Evolutionary conservation across 64 coral and sea anemone genomes (phyloP).

Genomic region (Hydrozoanthus tunicans): DNA sequence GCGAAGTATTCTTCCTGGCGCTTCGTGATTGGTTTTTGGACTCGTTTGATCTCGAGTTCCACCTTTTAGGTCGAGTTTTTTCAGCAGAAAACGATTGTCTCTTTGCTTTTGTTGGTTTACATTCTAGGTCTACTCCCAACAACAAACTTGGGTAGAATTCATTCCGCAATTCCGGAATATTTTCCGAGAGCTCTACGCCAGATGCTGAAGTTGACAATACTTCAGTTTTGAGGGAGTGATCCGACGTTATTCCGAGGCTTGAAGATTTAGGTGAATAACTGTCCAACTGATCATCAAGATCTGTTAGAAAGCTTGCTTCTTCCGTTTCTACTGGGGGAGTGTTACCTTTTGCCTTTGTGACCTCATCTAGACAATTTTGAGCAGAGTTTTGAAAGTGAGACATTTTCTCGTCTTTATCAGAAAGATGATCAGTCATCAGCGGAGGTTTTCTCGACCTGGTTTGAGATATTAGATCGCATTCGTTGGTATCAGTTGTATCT

Average conservation of each 20-base stretch:
- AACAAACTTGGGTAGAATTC: background rate
- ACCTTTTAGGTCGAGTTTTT: background rate
- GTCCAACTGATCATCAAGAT: conserved; percentile 4
- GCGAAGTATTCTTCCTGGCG: background rate
- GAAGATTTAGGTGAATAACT: background rate
- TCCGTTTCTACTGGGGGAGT: no score
- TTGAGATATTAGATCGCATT: background rate
- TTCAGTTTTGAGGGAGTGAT: background rate
- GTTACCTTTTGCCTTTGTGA: background rate
- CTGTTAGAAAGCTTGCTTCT: background rate
- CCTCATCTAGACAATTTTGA: background rate
- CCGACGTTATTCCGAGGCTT: background rate
- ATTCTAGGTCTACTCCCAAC: no score
- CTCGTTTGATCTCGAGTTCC: background rate
- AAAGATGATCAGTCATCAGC: background rate
- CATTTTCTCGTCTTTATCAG: background rate
- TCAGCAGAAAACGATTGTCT: background rate
- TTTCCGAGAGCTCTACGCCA: background rate
- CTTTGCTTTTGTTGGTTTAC: background rate
- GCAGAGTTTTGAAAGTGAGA: background rate
- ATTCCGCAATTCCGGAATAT: background rate
- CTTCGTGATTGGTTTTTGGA: background rate
- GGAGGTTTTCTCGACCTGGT: background rate
- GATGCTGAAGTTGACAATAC: conserved; percentile 7
- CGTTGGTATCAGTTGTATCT: background rate